Conservation (phyloP, 2,113 vertebrate species). For the Tyto alba region DNA sequence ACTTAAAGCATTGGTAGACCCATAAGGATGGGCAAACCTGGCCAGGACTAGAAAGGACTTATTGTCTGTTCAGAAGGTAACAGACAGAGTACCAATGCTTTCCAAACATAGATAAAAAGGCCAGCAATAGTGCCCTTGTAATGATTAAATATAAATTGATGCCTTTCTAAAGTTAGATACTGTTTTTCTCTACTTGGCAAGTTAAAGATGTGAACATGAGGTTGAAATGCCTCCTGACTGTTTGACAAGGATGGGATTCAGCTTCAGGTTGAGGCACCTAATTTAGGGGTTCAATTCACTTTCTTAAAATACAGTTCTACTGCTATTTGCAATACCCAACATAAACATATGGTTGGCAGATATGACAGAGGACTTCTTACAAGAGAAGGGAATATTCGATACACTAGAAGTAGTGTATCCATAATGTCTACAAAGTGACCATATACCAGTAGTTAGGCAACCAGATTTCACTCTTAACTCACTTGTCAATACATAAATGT, state of each 20-base stretch:
- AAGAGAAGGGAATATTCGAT: neutral
- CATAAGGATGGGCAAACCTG: neutral
- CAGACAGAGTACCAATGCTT: neutral
- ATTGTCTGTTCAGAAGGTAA: accelerated
- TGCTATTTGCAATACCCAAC: neutral
- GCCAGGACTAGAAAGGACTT: neutral
- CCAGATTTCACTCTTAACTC: neutral
- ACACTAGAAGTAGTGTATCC: neutral
- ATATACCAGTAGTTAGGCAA: neutral
- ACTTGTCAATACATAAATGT: too few relatives aligned
- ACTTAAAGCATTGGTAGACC: neutral
- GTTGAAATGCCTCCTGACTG: neutral
- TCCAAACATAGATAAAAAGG: neutral
- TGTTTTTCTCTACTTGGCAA: neutral
- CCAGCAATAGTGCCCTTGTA: neutral
- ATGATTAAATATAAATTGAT: neutral
- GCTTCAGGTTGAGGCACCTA: neutral
- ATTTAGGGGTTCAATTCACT: neutral
- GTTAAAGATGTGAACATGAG: neutral
- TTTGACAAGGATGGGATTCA: neutral
- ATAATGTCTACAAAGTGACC: neutral
- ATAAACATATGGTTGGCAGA: neutral
- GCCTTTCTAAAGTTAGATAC: neutral
- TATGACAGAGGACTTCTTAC: neutral
- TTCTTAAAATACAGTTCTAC: neutral